A percentile compares a stretch with the other conserved stretches of the same genome.
Conservation (phyloP, 2,113 vertebrate species). For the Pagrus major region DNA sequence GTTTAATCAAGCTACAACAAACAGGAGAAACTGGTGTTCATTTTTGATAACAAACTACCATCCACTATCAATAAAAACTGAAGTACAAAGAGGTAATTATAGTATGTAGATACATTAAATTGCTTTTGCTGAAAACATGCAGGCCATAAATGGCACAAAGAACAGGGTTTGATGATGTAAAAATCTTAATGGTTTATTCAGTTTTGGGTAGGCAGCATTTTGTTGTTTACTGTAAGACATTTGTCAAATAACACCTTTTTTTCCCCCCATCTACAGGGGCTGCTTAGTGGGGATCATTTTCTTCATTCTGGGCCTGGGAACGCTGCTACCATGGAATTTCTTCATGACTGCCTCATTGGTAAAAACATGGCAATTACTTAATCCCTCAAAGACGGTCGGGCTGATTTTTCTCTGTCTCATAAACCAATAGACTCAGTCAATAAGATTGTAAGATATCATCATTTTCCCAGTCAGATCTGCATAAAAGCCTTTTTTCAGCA, state of each 20-base stretch:
- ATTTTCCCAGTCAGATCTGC: not conserved
- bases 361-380: conserved; percentile 43
- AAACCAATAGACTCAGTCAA: not conserved
- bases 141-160: not conserved
- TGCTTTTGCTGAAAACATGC: not conserved
- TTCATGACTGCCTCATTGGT: conserved; percentile 92
- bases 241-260: not conserved
- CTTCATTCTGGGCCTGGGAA: conserved; percentile 92
- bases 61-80: too few species aligned
- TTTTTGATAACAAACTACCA: too few species aligned
- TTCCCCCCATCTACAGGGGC: conserved; percentile 75
- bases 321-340: conserved; percentile 93
- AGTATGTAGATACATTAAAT: not conserved
- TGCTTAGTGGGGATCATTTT: conserved; percentile 85
- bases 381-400: not conserved
- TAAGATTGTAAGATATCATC: not conserved
- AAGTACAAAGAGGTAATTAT: not conserved
- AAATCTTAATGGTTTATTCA: not conserved
- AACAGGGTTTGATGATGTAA: not conserved
- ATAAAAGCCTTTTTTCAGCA: not conserved
- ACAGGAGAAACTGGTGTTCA: too few species aligned
- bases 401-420: not conserved
- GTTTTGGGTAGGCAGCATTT: not conserved
- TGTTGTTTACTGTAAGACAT: not conserved
- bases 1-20: too few species aligned